phyloP scores from a whole-genome alignment of 2,888 invertebrate species.

The Drosophila nr. medialis region DNA sequence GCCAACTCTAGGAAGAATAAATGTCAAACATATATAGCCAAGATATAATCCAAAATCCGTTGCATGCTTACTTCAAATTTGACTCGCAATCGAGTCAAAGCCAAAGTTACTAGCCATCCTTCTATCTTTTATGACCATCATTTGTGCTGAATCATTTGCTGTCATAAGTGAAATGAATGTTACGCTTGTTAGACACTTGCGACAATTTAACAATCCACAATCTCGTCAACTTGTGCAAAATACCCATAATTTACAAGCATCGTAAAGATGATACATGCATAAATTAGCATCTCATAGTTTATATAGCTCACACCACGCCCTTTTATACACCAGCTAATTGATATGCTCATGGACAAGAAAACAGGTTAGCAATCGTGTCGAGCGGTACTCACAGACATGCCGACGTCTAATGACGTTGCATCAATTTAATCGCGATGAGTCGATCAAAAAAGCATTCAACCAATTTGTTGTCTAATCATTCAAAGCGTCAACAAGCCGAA shows the following conservation, averaged over 20 bases:
- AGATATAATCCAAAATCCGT: not conserved
- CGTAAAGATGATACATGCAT: constrained; percentile 14
- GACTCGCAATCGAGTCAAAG: not conserved
- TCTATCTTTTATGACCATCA: constrained; percentile 7
- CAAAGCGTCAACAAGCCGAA: constrained; percentile 3
- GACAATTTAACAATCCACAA: constrained; percentile 26
- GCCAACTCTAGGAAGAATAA: not conserved
- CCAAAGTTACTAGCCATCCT: not conserved
- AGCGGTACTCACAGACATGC: constrained; percentile 19
- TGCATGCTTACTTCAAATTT: not conserved
- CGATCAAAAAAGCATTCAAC: constrained; percentile 25
- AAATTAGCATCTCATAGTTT: constrained; percentile 17
- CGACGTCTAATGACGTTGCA: constrained; percentile 20
- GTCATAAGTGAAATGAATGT: constrained; percentile 14
- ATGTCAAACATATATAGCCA: not conserved
- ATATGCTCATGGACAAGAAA: constrained; percentile 50
- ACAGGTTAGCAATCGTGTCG: constrained; percentile 29
- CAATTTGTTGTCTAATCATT: constrained; percentile 28
- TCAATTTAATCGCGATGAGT: constrained; percentile 31
- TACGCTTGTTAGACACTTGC: constrained; percentile 29
- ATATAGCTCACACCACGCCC: constrained; percentile 38
- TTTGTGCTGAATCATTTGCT: constrained; percentile 9
- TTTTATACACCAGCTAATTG: constrained; percentile 42
- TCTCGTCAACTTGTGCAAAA: constrained; percentile 38
- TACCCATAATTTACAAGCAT: not conserved